A percentile compares a stretch with the other conserved stretches of the same genome.
phyloP scores from a whole-genome alignment of 2,113 vertebrate genomes.

The Numida meleagris region DNA sequence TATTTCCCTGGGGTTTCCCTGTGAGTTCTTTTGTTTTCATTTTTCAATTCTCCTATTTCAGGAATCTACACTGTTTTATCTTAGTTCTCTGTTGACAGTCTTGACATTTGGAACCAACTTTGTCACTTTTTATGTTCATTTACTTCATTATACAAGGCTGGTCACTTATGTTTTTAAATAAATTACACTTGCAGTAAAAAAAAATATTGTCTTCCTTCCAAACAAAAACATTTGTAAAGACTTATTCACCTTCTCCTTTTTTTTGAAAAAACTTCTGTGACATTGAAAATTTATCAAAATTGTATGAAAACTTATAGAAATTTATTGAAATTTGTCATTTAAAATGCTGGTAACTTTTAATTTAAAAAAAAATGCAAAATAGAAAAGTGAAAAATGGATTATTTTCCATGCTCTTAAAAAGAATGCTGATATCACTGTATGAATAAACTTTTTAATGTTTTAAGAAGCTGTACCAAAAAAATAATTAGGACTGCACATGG shows the following conservation, averaged over 20 bases:
- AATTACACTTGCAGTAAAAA: not conserved
- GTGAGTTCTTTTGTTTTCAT: not conserved
- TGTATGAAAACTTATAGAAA: constrained; percentile 38
- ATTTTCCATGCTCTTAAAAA: not conserved
- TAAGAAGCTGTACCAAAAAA: not conserved
- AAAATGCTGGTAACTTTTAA: not conserved
- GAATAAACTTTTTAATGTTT: not conserved
- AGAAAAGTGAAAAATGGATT: not conserved
- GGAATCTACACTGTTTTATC: not conserved
- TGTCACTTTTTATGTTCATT: not conserved
- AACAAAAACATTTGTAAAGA: not conserved
- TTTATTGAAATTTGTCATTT: not conserved
- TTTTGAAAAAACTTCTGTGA: not conserved
- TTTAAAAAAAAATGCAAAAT: not conserved
- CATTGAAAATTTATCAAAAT: constrained; percentile 23
- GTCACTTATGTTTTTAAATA: not conserved
- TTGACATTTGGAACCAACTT: not conserved
- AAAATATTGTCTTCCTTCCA: not conserved
- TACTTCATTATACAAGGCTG: not conserved
- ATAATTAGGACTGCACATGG: not conserved
- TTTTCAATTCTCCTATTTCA: not conserved
- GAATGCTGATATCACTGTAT: not conserved
- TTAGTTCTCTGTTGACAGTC: not conserved
- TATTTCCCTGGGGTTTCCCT: not conserved
- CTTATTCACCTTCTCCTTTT: not conserved